Evolutionary conservation across 2,888 invertebrate genomes (phyloP).

Genomic region (Cloeon dipterum): DNA sequence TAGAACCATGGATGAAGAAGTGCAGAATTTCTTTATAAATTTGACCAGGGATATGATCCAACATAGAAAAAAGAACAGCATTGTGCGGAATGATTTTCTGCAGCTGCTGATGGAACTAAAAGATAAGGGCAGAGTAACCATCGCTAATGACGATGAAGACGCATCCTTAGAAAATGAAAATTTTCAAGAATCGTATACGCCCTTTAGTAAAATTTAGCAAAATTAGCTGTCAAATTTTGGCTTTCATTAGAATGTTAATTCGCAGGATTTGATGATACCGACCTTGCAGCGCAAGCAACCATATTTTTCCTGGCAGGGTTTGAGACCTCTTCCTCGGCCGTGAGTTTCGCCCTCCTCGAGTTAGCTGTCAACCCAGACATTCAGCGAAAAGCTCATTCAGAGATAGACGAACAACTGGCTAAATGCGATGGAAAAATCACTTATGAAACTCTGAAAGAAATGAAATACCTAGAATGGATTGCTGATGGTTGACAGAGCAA

Average conservation of each 20-base stretch:
- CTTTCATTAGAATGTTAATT: neutral
- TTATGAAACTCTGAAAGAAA: slow-evolving; percentile 4
- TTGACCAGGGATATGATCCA: slow-evolving; percentile 1
- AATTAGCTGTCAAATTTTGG: neutral
- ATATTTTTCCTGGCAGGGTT: slow-evolving; percentile 3
- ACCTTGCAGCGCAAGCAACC: slow-evolving; percentile 3
- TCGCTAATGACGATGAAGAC: neutral
- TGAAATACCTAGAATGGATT: slow-evolving; percentile 3
- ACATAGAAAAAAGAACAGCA: neutral
- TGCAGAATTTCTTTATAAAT: slow-evolving; percentile 1
- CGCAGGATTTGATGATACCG: slow-evolving; percentile 3
- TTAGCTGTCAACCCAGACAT: slow-evolving; percentile 1
- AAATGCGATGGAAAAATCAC: slow-evolving; percentile 2
- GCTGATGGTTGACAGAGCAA: slow-evolving; percentile 1
- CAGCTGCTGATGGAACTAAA: slow-evolving; percentile 2
- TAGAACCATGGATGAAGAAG: neutral
- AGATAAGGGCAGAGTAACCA: slow-evolving; percentile 1
- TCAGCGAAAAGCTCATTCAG: slow-evolving; percentile 1
- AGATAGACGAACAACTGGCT: neutral
- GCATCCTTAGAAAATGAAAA: no score
- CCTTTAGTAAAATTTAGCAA: neutral
- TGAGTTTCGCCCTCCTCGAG: neutral
- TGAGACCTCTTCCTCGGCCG: slow-evolving; percentile 4
- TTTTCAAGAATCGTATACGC: neutral
- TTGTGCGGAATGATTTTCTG: slow-evolving; percentile 1